These are phyloP conservation scores for Tuta absoluta DNA, from an alignment of 2,888 invertebrate species.

Conservation along the genomic window DNA sequence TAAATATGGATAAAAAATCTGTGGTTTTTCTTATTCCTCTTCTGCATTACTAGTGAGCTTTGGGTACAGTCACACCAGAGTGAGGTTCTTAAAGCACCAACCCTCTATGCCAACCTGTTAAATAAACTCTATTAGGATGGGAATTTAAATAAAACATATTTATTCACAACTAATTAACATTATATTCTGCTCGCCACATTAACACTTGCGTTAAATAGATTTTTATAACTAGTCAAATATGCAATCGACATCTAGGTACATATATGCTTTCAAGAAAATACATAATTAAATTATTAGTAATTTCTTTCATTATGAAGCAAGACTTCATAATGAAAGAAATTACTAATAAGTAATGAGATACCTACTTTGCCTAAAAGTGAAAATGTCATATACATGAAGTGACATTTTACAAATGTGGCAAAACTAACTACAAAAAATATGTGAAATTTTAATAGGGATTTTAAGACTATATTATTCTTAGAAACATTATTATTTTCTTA, in stretches of 20 bases:
- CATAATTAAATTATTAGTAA: too few species aligned
- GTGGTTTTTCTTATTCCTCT: conserved; percentile 49
- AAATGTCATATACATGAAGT: too few species aligned
- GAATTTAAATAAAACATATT: conserved; percentile 14
- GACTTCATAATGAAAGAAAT: too few species aligned
- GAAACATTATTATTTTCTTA: neutral
- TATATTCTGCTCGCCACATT: conserved; percentile 7
- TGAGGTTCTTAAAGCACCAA: conserved; percentile 34
- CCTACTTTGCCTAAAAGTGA: too few species aligned
- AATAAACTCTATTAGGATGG: conserved; percentile 13
- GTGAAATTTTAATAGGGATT: neutral
- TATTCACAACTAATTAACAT: conserved; percentile 20
- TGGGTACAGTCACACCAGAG: neutral
- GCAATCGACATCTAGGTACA: conserved; percentile 8
- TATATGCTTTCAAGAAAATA: neutral
- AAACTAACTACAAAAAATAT: too few species aligned
- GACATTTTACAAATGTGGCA: too few species aligned
- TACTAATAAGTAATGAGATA: neutral
- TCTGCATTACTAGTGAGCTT: conserved; percentile 39
- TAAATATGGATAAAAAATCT: conserved; percentile 59
- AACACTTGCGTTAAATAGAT: conserved; percentile 13
- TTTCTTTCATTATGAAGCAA: too few species aligned
- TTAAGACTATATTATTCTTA: too few species aligned
- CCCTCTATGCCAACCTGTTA: conserved; percentile 3
- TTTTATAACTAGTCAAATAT: conserved; percentile 3